Conservation (phyloP, 1,140 invertebrate species). For the Physella acuta region DNA sequence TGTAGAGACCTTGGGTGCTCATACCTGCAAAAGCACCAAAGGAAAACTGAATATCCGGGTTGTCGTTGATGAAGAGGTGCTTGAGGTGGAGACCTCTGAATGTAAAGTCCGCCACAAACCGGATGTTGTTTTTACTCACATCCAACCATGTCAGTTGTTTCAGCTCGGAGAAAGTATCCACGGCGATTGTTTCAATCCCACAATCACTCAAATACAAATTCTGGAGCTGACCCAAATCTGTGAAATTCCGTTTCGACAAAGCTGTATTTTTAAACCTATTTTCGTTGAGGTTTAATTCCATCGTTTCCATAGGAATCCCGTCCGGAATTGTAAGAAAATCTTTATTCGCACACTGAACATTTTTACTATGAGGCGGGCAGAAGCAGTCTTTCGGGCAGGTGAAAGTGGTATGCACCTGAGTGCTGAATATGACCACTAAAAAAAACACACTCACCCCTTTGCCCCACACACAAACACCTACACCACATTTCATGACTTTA, state of each 20-base stretch:
- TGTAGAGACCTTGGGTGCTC: conserved; percentile 52
- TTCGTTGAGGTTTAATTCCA: conserved; percentile 54
- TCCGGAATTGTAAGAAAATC: conserved; percentile 47
- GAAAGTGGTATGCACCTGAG: conserved; percentile 20
- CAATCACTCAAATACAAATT: conserved; percentile 56
- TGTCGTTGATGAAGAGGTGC: conserved; percentile 57
- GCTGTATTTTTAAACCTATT: conserved; percentile 49
- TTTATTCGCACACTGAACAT: conserved; percentile 54
- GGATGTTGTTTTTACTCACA: conserved; percentile 55
- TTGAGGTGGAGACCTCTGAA: conserved; percentile 54
- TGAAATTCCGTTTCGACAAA: conserved; percentile 49
- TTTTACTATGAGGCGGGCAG: conserved; percentile 50
- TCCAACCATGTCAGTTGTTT: conserved; percentile 54
- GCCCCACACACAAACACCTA: conserved; percentile 2
- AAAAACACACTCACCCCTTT: conserved; percentile 11
- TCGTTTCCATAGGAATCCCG: conserved; percentile 51
- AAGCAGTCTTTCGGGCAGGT: conserved; percentile 54
- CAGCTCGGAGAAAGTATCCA: conserved; percentile 54
- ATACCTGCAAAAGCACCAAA: conserved; percentile 52
- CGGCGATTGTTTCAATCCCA: conserved; percentile 53
- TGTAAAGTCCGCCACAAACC: conserved; percentile 49
- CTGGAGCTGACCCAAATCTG: conserved; percentile 42
- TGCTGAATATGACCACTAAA: conserved; percentile 16
- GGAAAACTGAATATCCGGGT: conserved; percentile 49
- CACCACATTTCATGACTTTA: conserved; percentile 7